Evolutionary conservation across 2,113 vertebrate species (phyloP).

Genomic region (Herpetotheres cachinnans): DNA sequence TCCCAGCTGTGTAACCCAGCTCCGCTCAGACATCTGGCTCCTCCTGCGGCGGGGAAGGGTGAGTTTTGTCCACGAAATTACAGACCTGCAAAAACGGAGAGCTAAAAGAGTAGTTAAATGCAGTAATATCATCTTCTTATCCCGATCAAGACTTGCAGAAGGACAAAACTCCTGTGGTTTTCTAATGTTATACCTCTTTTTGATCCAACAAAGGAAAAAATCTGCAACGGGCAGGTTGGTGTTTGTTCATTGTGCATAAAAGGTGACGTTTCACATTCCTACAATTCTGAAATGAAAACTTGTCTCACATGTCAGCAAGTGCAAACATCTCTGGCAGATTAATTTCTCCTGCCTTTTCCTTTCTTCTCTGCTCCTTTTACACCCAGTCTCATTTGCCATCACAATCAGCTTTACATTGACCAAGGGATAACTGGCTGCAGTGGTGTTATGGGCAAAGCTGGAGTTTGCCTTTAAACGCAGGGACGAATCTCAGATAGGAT

Average conservation of each 20-base stretch:
- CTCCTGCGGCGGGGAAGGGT: rapidly evolving
- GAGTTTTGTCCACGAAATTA: background rate
- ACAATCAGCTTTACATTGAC: background rate
- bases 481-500: background rate
- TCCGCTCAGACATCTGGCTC: rapidly evolving
- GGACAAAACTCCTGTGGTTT: background rate
- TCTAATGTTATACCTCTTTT: background rate
- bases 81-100: background rate
- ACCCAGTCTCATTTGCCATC: background rate
- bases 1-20: background rate
- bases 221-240: background rate
- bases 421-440: background rate
- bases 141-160: background rate
- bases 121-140: background rate
- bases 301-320: background rate
- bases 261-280: background rate
- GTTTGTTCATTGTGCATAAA: background rate
- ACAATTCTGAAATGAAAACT: background rate
- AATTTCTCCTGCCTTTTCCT: background rate
- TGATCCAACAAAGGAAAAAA: background rate
- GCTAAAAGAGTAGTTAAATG: background rate
- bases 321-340: background rate
- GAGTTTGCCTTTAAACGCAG: background rate
- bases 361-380: background rate
- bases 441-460: background rate